Percentiles rank a stretch among this genome's conserved stretches.
Conservation (phyloP, 2,797 vertebrate genomes). For the Mallotus villosus region DNA sequence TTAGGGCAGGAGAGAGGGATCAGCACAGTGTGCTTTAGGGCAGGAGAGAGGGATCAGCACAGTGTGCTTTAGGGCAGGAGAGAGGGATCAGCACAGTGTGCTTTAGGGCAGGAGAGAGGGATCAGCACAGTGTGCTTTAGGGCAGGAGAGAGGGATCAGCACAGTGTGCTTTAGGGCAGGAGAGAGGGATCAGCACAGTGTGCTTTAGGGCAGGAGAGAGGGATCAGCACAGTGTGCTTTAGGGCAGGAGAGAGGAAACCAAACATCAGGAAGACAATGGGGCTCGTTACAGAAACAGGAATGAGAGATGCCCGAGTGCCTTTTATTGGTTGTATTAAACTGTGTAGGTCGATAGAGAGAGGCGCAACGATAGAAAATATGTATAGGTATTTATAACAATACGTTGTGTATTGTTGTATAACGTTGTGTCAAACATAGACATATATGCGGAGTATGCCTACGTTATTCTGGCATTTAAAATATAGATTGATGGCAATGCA, state of each 20-base stretch:
- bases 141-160: conserved; percentile 36
- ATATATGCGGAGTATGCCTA: not conserved
- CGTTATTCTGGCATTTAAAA: not conserved
- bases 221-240: conserved; percentile 37
- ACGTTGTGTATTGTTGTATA: not conserved
- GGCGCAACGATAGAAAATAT: not conserved
- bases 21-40: conserved; percentile 50
- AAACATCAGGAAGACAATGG: conserved; percentile 65
- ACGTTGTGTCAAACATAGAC: not conserved
- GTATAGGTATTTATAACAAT: conserved; percentile 7
- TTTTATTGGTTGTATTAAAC: conserved; percentile 7
- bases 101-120: conserved; percentile 71
- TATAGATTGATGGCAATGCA: too few species aligned
- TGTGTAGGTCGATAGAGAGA: not conserved
- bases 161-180: conserved; percentile 62
- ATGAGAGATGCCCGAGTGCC: conserved; percentile 34
- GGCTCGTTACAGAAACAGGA: conserved; percentile 60
- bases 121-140: too few species aligned
- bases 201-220: too few species aligned
- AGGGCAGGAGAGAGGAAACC: conserved; percentile 74
- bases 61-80: too few species aligned
- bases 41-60: too few species aligned
- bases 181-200: too few species aligned
- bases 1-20: conserved; percentile 34
- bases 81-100: conserved; percentile 31